Percentiles rank a stretch among this genome's conserved stretches.
Conservation (phyloP, 2,797 vertebrate genomes). For the Sparidentex hasta region DNA sequence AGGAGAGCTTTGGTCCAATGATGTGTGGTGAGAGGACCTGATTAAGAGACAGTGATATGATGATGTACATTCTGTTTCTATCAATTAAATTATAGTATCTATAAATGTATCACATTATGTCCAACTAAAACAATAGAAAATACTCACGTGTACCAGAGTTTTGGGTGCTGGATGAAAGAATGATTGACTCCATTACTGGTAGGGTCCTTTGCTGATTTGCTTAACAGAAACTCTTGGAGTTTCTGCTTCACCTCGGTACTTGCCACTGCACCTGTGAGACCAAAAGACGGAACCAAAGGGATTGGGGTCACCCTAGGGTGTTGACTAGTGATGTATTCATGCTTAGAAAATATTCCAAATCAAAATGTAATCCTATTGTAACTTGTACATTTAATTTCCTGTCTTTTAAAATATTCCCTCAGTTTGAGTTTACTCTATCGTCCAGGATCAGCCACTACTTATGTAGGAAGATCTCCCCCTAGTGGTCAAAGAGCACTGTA, state of each 20-base stretch:
- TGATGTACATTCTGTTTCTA: background rate
- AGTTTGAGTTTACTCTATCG: conserved; percentile 16
- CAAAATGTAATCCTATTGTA: background rate
- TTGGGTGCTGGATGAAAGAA: conserved; percentile 92
- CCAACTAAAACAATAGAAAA: background rate
- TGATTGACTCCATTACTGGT: conserved; percentile 89
- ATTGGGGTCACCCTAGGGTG: conserved; percentile 79
- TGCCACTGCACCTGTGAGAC: conserved; percentile 94
- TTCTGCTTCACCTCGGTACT: conserved; percentile 99
- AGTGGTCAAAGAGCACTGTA: conserved; percentile 72
- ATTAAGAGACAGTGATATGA: background rate
- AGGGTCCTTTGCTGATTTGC: conserved; percentile 96
- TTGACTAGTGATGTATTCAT: conserved; percentile 13
- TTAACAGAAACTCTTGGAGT: conserved; percentile 99
- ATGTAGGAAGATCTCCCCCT: conserved; percentile 86
- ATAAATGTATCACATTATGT: background rate
- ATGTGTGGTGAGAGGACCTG: conserved; percentile 97
- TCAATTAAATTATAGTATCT: conserved; percentile 1
- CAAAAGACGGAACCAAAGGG: conserved; percentile 73
- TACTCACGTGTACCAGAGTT: conserved; percentile 98
- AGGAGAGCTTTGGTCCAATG: conserved; percentile 98
- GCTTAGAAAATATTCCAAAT: background rate
- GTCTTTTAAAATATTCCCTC: conserved; percentile 14
- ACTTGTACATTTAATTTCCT: background rate
- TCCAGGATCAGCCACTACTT: conserved; percentile 35